Conservation (phyloP, 1,140 invertebrate genomes). For the Notospermus geniculatus region DNA sequence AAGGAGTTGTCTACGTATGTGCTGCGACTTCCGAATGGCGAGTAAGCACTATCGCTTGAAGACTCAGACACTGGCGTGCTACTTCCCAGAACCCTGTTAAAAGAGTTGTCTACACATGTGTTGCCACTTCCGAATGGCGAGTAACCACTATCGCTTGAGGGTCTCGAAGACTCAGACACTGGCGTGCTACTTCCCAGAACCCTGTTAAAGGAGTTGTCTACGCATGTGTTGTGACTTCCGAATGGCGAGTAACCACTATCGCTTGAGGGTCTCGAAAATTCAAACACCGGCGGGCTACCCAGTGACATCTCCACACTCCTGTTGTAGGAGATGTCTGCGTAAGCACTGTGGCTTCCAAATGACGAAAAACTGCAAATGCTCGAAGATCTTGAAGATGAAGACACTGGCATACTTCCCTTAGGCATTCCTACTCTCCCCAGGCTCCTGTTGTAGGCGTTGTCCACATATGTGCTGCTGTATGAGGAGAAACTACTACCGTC, state of each 20-base stretch:
- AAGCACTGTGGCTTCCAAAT: slow-evolving; percentile 16
- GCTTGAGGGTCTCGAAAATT: slow-evolving; percentile 16
- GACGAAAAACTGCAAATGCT: too few relatives aligned
- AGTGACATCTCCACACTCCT: slow-evolving; percentile 23
- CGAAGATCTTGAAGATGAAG: too few relatives aligned
- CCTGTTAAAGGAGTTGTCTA: slow-evolving; percentile 29
- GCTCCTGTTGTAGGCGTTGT: slow-evolving; percentile 27
- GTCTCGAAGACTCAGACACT: slow-evolving; percentile 1
- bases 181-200: slow-evolving; percentile 19
- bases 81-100: slow-evolving; percentile 22
- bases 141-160: slow-evolving; percentile 2
- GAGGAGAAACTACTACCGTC: slow-evolving; percentile 3
- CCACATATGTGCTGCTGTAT: slow-evolving; percentile 18
- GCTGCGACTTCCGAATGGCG: too few relatives aligned
- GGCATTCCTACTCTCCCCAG: slow-evolving; percentile 30
- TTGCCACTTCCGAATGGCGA: slow-evolving; percentile 3
- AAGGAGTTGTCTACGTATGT: too few relatives aligned
- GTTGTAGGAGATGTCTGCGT: slow-evolving; percentile 32
- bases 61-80: slow-evolving; percentile 8
- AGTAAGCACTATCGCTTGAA: too few relatives aligned
- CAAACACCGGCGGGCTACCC: slow-evolving; percentile 17
- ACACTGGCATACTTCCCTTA: slow-evolving; percentile 16
- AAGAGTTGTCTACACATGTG: slow-evolving; percentile 31
- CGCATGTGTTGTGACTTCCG: slow-evolving; percentile 20
- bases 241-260: background rate